These are phyloP conservation scores for Enteromius anoplus DNA, from an alignment of 2,797 vertebrate genomes.

Conservation along the genomic window DNA sequence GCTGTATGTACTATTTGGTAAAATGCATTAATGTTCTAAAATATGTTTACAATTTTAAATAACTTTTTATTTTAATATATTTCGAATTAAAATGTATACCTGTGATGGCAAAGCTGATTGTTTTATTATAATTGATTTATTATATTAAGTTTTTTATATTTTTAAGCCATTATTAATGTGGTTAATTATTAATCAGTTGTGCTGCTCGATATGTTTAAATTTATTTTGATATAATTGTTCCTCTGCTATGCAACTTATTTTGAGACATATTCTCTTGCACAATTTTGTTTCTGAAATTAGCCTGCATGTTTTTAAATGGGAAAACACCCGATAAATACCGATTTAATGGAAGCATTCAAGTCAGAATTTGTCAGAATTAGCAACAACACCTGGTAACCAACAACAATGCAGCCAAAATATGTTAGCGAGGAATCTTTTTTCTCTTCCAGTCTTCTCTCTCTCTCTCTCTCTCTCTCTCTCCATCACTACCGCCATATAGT, in stretches of 20 bases:
- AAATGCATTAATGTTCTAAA: background rate
- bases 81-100: background rate
- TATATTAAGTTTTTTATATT: background rate
- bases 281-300: background rate
- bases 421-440: conserved; percentile 32
- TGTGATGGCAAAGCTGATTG: background rate
- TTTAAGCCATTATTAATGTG: background rate
- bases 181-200: background rate
- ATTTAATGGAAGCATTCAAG: background rate
- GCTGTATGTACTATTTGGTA: background rate
- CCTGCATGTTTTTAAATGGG: background rate
- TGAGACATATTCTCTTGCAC: background rate
- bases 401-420: conserved; percentile 42
- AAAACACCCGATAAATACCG: background rate
- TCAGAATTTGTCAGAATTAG: conserved; percentile 19
- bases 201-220: background rate
- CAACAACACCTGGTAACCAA: conserved; percentile 21
- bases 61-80: background rate
- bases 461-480: background rate
- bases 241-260: background rate
- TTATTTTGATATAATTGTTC: background rate
- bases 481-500: conserved; percentile 37
- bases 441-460: conserved; percentile 10
- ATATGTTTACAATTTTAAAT: background rate
- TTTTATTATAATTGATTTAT: no score